Conservation (phyloP, 2,113 vertebrate genomes). For the Pterocles orientalis region DNA sequence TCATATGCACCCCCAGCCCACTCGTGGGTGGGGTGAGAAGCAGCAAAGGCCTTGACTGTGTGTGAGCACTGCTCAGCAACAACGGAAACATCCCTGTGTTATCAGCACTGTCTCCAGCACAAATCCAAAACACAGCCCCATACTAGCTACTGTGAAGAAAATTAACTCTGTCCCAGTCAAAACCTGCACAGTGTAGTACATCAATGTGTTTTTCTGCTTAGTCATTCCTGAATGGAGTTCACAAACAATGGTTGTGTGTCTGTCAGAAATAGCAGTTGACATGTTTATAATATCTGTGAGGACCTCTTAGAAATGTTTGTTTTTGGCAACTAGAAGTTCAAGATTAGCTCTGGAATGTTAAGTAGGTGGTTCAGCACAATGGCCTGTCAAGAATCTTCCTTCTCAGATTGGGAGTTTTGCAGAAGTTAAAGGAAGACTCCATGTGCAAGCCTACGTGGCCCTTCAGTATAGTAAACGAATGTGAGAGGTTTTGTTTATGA, state of each 20-base stretch:
- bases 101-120: too few species aligned
- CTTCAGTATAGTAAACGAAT: neutral
- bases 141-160: too few species aligned
- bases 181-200: too few species aligned
- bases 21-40: too few species aligned
- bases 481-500: neutral
- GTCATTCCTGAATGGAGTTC: neutral
- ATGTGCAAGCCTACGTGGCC: neutral
- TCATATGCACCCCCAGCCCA: too few species aligned
- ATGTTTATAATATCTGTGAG: neutral
- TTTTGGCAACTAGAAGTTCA: neutral
- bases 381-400: neutral
- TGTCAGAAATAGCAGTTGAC: neutral
- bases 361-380: neutral
- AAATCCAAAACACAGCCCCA: too few species aligned
- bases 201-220: neutral
- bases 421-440: neutral
- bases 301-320: neutral
- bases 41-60: too few species aligned
- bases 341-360: neutral
- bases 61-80: too few species aligned
- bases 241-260: neutral
- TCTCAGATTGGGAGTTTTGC: neutral
- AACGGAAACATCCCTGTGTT: too few species aligned
- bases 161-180: too few species aligned